These are phyloP conservation scores for Muscina levida DNA, from an alignment of 2,888 invertebrate genomes.

Conservation along the genomic window DNA sequence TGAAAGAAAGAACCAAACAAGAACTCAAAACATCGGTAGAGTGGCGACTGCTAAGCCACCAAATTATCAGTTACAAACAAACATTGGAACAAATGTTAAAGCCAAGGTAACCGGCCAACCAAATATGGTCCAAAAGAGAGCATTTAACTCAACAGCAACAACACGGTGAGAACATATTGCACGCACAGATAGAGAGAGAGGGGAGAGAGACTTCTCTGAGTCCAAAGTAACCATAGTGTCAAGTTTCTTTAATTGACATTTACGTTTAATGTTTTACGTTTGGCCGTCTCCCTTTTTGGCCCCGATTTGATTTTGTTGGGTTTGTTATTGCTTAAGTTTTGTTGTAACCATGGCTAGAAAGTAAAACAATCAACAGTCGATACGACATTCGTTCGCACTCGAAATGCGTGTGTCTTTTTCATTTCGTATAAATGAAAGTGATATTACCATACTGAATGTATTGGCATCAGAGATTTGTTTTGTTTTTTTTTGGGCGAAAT, in stretches of 20 bases:
- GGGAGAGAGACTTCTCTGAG: not conserved
- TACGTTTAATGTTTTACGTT: constrained; percentile 20
- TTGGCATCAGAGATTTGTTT: not conserved
- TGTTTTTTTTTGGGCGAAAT: constrained; percentile 7
- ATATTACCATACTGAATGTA: constrained; percentile 28
- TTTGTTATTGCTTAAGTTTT: not conserved
- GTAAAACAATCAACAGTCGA: constrained; percentile 41
- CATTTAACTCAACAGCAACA: constrained; percentile 15
- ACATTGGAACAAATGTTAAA: constrained; percentile 46
- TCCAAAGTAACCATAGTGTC: not conserved
- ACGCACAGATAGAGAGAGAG: not conserved
- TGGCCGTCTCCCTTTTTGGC: constrained; percentile 26
- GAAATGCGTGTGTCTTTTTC: constrained; percentile 40
- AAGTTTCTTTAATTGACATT: constrained; percentile 15
- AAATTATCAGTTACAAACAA: constrained; percentile 32
- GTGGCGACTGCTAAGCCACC: constrained; percentile 10
- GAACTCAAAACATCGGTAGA: constrained; percentile 50
- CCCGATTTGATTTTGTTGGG: constrained; percentile 13
- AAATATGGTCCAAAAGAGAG: not conserved
- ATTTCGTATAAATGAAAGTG: constrained; percentile 59
- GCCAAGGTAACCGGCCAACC: constrained; percentile 57
- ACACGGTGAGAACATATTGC: not conserved
- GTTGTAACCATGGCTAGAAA: constrained; percentile 56
- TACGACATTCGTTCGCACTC: not conserved
- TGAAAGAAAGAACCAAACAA: constrained; percentile 55